Evolutionary conservation across 1,140 invertebrate genomes (phyloP), one percentile per base, ranked within the genome.

Genomic region (Holcopasites calliopsidis): DNA sequence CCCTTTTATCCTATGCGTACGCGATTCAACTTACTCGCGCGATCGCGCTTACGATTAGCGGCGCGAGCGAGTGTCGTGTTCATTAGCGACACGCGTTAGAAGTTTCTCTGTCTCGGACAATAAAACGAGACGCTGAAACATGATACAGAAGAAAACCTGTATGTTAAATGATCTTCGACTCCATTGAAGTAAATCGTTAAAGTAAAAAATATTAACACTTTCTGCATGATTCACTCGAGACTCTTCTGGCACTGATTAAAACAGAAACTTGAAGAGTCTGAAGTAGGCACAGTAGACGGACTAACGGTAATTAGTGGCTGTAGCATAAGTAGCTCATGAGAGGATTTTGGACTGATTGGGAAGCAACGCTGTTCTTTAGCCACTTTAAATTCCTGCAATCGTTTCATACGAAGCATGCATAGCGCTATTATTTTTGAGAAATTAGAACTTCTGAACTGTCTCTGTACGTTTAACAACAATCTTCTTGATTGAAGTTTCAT

Each of bases 21-120:
- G 82, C 80, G 82, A 85, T 54, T 85, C 80, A 66, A 80, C 84
- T 76, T 64, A 64, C 55, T 44, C 44, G 60, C 55, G 58, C 52
- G 62, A 73, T 79, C 58, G 70, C 60, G 47, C 65, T 70, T 62
- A 74, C 72, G 64, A 47, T 77, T 70, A 61, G 11, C 31, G 4
- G 10, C 0, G 7, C 2, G 4, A 7, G 5, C 33, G n/a, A 47
- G 49, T 23, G 21, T 60, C 11, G 33, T 5, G 40, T n/a, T 70
- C 40, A 16, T 60, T 58, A 7, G n/a, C n/a, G 21, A 11, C 26
- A 1, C 4, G 26, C 18, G 8, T n/a, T 44, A 35, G 1, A 50
- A 71, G 42, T 28, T 23, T 21, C 42, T 49, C 31, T 8, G 8
- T 13, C 18, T 23, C 23, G 0, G 6, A 6, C 13, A 16, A 38